These are phyloP conservation scores for Trachelus iudaicus DNA, from an alignment of 2,888 invertebrate genomes.

Conservation along the genomic window DNA sequence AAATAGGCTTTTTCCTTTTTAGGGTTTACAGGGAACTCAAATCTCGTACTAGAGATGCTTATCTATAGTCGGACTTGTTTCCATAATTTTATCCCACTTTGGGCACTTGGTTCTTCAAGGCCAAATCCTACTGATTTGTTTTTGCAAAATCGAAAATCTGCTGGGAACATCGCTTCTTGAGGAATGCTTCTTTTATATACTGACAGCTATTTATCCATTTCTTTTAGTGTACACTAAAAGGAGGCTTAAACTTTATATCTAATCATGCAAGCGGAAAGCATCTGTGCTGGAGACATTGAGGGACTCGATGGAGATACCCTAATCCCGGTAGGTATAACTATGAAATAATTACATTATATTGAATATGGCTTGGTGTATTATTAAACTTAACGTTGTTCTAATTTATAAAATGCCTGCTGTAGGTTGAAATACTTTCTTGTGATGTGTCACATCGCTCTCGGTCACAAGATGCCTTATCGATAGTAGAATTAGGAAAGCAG, in stretches of 20 bases:
- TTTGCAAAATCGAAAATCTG: conserved; percentile 31
- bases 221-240: conserved; percentile 38
- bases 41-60: conserved; percentile 4
- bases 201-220: conserved; percentile 30
- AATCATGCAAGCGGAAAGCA: conserved; percentile 62
- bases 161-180: conserved; percentile 23
- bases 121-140: conserved; percentile 27
- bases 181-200: conserved; percentile 17
- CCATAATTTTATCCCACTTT: conserved; percentile 28
- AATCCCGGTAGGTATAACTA: conserved; percentile 63
- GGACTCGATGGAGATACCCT: conserved; percentile 61
- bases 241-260: conserved; percentile 28
- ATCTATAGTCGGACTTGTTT: background rate
- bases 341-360: background rate
- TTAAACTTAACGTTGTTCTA: background rate
- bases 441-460: conserved; percentile 48
- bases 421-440: conserved; percentile 55
- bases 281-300: conserved; percentile 60
- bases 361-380: background rate
- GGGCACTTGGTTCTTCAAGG: conserved; percentile 36
- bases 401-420: conserved; percentile 6
- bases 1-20: conserved; percentile 31
- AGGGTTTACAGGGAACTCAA: background rate
- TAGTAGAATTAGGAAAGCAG: conserved; percentile 86
- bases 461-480: conserved; percentile 63